Evolutionary conservation across 1,140 invertebrate species (phyloP).

Genomic region (Phthorimaea operculella): DNA sequence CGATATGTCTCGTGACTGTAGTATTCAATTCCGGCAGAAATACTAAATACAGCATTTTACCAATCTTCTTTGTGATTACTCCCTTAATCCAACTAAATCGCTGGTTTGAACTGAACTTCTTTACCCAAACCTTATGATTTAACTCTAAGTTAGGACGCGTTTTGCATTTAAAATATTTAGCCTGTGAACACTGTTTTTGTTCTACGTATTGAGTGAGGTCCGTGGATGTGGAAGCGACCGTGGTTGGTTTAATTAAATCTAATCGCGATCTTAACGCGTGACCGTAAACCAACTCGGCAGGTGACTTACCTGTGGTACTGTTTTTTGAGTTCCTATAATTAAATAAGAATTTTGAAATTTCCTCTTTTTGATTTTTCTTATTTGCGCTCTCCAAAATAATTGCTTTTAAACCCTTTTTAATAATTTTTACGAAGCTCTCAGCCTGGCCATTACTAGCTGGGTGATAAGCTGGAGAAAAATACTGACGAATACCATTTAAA

Average conservation of each 20-base stretch:
- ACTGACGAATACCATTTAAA: no score
- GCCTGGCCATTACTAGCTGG: neutral
- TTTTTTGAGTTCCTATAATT: neutral
- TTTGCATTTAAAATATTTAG: neutral
- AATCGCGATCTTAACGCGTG: neutral
- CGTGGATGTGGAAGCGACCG: neutral
- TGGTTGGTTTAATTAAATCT: neutral
- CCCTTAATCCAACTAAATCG: neutral
- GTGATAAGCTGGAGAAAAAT: neutral
- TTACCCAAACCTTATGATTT: neutral
- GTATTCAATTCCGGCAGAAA: neutral
- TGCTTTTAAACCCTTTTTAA: neutral
- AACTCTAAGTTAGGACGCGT: neutral
- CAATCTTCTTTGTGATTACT: neutral
- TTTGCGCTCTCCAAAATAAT: neutral
- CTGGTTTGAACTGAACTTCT: neutral
- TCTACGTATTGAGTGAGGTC: neutral
- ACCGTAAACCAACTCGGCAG: neutral
- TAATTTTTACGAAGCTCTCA: neutral
- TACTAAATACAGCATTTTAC: neutral
- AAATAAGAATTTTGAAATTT: neutral
- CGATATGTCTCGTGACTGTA: neutral
- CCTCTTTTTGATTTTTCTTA: neutral
- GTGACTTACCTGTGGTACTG: neutral
- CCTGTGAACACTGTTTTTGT: neutral